Percentiles rank a stretch among this genome's conserved stretches.
Evolutionary conservation across 2,113 vertebrate species (phyloP).

Genomic region (Gorilla gorilla): DNA sequence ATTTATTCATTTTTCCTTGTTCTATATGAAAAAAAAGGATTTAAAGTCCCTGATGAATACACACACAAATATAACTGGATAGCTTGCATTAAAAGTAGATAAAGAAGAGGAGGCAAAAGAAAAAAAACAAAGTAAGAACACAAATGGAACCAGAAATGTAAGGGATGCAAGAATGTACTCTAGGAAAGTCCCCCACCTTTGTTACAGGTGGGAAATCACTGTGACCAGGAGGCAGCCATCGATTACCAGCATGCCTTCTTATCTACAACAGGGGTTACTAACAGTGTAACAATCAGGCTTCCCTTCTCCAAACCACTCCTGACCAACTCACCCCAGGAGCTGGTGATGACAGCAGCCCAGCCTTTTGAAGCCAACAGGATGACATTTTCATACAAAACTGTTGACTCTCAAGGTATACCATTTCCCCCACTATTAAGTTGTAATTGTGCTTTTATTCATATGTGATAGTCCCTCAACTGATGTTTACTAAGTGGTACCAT

Average conservation of each 20-base stretch:
- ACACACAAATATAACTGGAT: background rate
- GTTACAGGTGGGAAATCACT: background rate
- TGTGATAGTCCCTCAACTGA: background rate
- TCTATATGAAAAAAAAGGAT: background rate
- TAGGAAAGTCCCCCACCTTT: background rate
- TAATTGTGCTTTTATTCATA: background rate
- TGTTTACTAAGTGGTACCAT: background rate
- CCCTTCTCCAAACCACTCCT: background rate
- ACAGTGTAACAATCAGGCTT: no score
- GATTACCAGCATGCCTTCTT: fast-evolving
- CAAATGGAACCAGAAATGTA: background rate
- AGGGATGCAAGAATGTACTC: background rate
- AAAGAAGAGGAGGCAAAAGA: background rate
- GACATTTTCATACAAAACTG: background rate
- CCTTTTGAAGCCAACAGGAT: background rate
- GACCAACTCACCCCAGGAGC: background rate
- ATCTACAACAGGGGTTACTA: background rate
- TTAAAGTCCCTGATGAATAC: background rate
- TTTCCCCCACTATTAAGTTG: background rate
- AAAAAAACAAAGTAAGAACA: background rate
- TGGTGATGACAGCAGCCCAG: background rate
- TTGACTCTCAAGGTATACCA: background rate
- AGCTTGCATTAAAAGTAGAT: background rate
- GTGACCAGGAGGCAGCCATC: background rate
- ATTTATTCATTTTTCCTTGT: background rate